Percentiles rank a stretch among this genome's conserved stretches.
These are phyloP conservation scores for Drosophila algonquin DNA, from an alignment of 2,888 invertebrate species.

Conservation along the genomic window DNA sequence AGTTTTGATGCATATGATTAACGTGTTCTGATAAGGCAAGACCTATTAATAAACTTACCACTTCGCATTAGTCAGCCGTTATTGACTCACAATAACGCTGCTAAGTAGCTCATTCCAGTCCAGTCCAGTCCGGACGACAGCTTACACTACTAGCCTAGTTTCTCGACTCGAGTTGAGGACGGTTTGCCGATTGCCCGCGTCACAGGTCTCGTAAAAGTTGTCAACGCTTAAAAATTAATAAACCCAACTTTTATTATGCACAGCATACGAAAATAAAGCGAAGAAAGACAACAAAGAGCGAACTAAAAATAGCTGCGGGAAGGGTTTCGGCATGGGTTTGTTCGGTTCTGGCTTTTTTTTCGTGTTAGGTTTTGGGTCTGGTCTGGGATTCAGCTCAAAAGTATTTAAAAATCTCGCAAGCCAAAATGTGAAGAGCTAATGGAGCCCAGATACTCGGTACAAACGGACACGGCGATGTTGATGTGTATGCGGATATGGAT, in stretches of 20 bases:
- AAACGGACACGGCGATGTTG: not conserved
- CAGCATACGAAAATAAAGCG: conserved; percentile 32
- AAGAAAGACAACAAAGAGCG: conserved; percentile 19
- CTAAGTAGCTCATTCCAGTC: not conserved
- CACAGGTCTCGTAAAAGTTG: conserved; percentile 71
- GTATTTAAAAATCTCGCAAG: conserved; percentile 76
- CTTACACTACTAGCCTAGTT: conserved; percentile 76
- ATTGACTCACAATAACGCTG: conserved; percentile 37
- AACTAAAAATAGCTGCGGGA: conserved; percentile 64
- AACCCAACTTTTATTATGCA: conserved; percentile 68
- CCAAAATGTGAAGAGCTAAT: conserved; percentile 67
- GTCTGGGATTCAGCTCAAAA: conserved; percentile 60
- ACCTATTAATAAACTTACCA: conserved; percentile 5
- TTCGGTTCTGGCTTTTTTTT: conserved; percentile 16
- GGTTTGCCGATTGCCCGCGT: conserved; percentile 46
- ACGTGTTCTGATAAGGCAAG: conserved; percentile 3
- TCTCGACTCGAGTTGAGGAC: conserved; percentile 31
- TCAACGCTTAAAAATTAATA: conserved; percentile 78
- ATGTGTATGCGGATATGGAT: not conserved
- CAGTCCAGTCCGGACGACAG: not conserved
- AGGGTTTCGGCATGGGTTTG: conserved; percentile 49
- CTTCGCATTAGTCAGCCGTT: conserved; percentile 32
- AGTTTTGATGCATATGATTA: conserved; percentile 10
- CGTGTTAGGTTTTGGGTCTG: conserved; percentile 16
- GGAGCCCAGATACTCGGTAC: conserved; percentile 58